Conservation (phyloP, 23 tunicate genomes). For the Oikopleura dioica region DNA sequence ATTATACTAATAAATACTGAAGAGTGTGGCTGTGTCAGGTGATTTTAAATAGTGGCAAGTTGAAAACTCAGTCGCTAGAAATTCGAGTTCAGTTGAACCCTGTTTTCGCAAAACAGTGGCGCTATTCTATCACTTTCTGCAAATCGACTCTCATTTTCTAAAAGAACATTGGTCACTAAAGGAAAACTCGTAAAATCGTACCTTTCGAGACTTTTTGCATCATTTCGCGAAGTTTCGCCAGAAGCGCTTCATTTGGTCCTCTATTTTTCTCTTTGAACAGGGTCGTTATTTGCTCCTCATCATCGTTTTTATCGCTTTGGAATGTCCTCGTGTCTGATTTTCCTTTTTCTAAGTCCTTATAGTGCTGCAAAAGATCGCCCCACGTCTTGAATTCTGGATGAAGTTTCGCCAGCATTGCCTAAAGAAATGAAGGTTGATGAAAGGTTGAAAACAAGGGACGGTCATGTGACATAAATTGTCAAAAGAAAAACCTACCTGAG, state of each 20-base stretch:
- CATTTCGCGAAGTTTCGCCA: constrained; percentile 10
- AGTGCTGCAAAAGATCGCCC: background rate
- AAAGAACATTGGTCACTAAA: too few relatives aligned
- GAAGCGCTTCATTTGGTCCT: background rate
- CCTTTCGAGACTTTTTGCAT: constrained; percentile 1
- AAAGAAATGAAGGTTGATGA: too few relatives aligned
- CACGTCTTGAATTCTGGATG: constrained; percentile 2
- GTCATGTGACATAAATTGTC: too few relatives aligned
- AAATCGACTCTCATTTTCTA: too few relatives aligned
- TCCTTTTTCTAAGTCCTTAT: background rate
- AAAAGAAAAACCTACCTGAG: too few relatives aligned
- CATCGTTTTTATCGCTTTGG: background rate
- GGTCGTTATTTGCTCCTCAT: background rate
- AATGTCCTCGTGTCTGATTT: background rate
- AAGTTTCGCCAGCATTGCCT: background rate
- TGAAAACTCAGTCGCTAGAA: background rate
- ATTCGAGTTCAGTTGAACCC: too few relatives aligned
- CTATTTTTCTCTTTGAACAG: background rate
- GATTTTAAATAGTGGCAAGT: background rate
- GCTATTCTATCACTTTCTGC: too few relatives aligned
- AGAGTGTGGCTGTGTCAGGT: too few relatives aligned
- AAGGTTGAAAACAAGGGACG: too few relatives aligned
- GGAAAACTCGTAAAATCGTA: too few relatives aligned
- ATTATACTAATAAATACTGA: too few relatives aligned
- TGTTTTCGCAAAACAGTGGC: too few relatives aligned